Base-by-base conservation (phyloP, 2,888 invertebrate genomes). In the Sepioteuthis lessoniana region DNA sequence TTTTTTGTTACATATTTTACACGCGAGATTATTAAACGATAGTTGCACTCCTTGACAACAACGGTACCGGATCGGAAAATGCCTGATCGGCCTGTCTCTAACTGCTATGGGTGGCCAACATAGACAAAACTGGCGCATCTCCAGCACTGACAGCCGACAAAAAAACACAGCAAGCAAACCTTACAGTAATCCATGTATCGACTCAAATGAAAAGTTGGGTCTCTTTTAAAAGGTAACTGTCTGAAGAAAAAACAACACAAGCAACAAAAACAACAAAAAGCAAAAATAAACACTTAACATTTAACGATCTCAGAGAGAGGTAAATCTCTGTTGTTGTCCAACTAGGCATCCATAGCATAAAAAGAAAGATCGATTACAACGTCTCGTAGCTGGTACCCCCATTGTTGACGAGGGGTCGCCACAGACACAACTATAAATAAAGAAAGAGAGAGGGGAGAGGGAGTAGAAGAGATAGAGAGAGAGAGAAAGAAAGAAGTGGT, bases 11-110 rank as follows among this genome's bases (percentile, higher is more conserved):
- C n/a, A n/a, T n/a, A 76, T 76, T n/a, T 76, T 76, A 76, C 16
- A 76, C n/a, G n/a, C 76, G n/a, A 76, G n/a, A 25, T 76, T 31
- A 76, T 31, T n/a, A 76, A 76, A n/a, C n/a, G n/a, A 76, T 76
- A n/a, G n/a, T 76, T n/a, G 76, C n/a, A n/a, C 76, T 76, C 76
- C 76, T 76, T 76, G 76, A 76, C 76, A 76, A 76, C n/a, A n/a
- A 76, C 76, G 19, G 76, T 76, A 76, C 76, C 76, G n/a, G 76
- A 76, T 76, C n/a, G 76, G 76, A 76, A 76, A 76, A 76, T 76
- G n/a, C 76, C 13, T 76, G n/a, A 76, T 76, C 76, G 76, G 76
- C 19, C n/a, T n/a, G 76, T 76, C 76, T 76, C 16, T 76, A n/a
- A n/a, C 76, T n/a, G 76, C 76, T 76, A 76, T 3, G 76, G 76